Percentiles rank a stretch among this genome's conserved stretches.
Conservation (phyloP, 1,140 invertebrate species). For the Bombus superbus region DNA sequence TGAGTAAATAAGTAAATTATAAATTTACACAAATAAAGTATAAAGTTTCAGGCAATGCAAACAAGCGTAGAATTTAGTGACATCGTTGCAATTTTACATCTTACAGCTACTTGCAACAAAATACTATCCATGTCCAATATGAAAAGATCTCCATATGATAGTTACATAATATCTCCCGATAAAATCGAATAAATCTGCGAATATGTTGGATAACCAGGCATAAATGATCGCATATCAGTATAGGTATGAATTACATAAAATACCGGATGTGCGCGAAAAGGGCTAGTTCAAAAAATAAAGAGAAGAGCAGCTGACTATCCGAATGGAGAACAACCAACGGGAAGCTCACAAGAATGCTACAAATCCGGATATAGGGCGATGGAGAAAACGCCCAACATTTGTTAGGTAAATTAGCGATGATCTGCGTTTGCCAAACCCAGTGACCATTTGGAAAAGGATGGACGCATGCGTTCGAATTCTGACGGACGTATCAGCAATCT, state of each 20-base stretch:
- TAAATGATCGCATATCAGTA: too few relatives aligned
- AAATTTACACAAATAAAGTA: too few relatives aligned
- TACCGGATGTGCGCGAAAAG: neutral
- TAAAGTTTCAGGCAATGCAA: too few relatives aligned
- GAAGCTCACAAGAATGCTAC: neutral
- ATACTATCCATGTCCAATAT: too few relatives aligned
- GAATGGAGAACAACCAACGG: neutral
- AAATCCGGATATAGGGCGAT: neutral
- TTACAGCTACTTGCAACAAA: too few relatives aligned
- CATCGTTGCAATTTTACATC: too few relatives aligned
- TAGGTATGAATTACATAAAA: neutral
- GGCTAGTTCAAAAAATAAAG: neutral
- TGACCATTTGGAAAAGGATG: constrained; percentile 29
- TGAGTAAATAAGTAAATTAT: too few relatives aligned
- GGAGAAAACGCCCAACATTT: constrained; percentile 21
- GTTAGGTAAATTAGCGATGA: constrained; percentile 46
- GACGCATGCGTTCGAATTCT: constrained; percentile 57
- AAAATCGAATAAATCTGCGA: neutral
- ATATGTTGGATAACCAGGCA: neutral
- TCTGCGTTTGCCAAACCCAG: constrained; percentile 34
- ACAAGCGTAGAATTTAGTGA: too few relatives aligned
- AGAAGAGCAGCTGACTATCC: neutral
- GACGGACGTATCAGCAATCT: neutral
- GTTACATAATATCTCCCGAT: too few relatives aligned
- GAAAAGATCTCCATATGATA: too few relatives aligned